phyloP scores from a whole-genome alignment of 2,888 invertebrate species.

The Carpatolechia fugitivella region DNA sequence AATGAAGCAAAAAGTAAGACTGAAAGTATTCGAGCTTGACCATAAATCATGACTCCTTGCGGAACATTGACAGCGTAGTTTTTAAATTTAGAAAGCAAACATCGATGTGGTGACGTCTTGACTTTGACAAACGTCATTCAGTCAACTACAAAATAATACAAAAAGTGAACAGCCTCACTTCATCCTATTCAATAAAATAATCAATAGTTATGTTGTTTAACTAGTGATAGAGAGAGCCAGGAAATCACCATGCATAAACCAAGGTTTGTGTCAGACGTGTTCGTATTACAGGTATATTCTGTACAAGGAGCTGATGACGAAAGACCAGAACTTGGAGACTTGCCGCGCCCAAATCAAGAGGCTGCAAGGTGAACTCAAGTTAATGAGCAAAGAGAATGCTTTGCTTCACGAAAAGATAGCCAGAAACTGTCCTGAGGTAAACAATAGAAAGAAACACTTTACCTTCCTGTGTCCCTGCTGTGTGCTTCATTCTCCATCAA shows the following conservation, averaged over 20 bases:
- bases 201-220: too few species aligned
- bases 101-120: neutral
- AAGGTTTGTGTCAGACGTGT: neutral
- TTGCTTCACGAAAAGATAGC: conserved; percentile 76
- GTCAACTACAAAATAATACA: too few species aligned
- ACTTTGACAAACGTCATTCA: neutral
- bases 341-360: conserved; percentile 81
- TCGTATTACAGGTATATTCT: conserved; percentile 75
- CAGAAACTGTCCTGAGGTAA: conserved; percentile 60
- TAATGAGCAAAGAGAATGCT: conserved; percentile 81
- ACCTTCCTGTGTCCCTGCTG: too few species aligned
- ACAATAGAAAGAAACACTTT: too few species aligned
- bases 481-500: too few species aligned
- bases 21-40: too few species aligned
- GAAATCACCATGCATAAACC: neutral
- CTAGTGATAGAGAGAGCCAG: too few species aligned
- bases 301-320: conserved; percentile 81
- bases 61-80: neutral
- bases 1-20: too few species aligned
- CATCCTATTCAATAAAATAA: too few species aligned
- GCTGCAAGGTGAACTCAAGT: conserved; percentile 81
- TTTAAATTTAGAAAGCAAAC: neutral
- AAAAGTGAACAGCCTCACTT: too few species aligned
- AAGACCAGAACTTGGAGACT: conserved; percentile 81
- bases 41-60: too few species aligned